phyloP scores from a whole-genome alignment of 2,888 invertebrate species.

The Meganola albula region DNA sequence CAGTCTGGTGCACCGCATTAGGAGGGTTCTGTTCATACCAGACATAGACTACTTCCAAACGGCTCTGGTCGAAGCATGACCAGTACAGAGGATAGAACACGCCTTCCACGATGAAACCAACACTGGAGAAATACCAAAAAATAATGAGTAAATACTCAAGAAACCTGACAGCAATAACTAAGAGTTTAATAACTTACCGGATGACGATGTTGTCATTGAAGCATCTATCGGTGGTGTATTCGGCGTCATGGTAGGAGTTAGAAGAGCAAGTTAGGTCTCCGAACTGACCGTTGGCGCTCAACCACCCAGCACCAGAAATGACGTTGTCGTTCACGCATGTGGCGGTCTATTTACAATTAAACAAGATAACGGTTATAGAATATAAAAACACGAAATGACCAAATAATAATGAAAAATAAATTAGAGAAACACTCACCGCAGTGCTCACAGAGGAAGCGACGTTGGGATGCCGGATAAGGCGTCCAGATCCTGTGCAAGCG shows the following conservation, averaged over 20 bases:
- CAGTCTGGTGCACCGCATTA: conserved; percentile 65
- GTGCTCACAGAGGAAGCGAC: conserved; percentile 35
- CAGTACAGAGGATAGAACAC: conserved; percentile 66
- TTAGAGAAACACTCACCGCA: conserved; percentile 49
- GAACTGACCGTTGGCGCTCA: conserved; percentile 51
- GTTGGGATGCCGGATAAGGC: conserved; percentile 49
- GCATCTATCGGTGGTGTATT: conserved; percentile 59
- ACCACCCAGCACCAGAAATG: conserved; percentile 53
- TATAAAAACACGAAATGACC: too few relatives aligned
- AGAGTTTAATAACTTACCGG: conserved; percentile 36
- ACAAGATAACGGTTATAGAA: too few relatives aligned
- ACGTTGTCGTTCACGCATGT: conserved; percentile 46
- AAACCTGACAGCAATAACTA: not conserved
- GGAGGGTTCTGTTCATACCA: conserved; percentile 62
- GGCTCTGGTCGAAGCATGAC: conserved; percentile 73
- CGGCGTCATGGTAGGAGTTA: conserved; percentile 53
- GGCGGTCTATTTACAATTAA: too few relatives aligned
- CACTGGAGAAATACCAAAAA: conserved; percentile 36
- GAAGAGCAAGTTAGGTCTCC: conserved; percentile 55
- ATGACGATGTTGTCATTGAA: conserved; percentile 57
- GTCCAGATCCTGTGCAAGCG: conserved; percentile 52
- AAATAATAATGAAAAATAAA: too few relatives aligned
- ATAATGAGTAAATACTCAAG: not conserved
- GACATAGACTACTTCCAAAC: conserved; percentile 72
- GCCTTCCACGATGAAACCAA: conserved; percentile 69